Percentiles rank a stretch among this genome's conserved stretches.
Evolutionary conservation across 2,797 vertebrate genomes (phyloP).

Genomic region (Cuculus canorus): DNA sequence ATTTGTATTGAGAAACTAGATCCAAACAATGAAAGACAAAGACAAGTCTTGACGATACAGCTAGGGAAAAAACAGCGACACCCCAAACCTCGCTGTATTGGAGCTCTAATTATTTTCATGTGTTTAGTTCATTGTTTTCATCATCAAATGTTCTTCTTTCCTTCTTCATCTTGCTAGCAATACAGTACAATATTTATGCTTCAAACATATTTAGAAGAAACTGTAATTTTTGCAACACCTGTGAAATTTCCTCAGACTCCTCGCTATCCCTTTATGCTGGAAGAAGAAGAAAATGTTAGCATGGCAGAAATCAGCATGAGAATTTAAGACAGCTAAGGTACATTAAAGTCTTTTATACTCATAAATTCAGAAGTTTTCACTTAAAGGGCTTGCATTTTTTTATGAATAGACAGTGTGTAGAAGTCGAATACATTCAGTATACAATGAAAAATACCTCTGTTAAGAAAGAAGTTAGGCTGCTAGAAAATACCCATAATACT

Average conservation of each 20-base stretch:
- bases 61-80: neutral
- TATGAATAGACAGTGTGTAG: neutral
- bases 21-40: neutral
- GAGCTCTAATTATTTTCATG: neutral
- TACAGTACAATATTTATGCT: neutral
- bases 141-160: neutral
- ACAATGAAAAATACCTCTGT: neutral
- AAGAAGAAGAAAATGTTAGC: neutral
- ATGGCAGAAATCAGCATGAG: neutral
- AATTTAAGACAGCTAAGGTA: constrained; percentile 13
- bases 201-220: neutral
- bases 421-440: neutral
- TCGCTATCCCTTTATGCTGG: neutral
- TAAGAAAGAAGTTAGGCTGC: neutral
- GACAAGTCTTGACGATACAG: neutral
- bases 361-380: constrained; percentile 29
- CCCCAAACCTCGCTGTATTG: neutral
- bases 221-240: neutral
- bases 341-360: neutral
- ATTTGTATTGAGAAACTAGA: neutral
- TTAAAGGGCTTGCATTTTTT: constrained; percentile 28
- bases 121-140: neutral
- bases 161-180: neutral
- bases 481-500: neutral
- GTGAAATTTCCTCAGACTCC: neutral